Evolutionary conservation across 1,140 invertebrate species (phyloP).

Genomic region (Colletes gigas): DNA sequence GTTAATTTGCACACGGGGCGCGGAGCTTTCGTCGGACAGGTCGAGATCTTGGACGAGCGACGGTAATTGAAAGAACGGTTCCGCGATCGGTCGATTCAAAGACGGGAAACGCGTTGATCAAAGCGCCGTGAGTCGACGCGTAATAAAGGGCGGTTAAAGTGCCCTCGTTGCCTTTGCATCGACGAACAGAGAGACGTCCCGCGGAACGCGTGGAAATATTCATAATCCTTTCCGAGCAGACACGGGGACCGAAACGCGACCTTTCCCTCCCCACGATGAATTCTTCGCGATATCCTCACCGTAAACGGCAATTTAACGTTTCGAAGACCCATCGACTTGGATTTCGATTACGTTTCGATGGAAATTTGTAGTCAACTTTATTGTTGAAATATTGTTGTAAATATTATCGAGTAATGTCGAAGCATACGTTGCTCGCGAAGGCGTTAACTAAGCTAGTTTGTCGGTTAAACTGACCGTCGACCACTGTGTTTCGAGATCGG

Average conservation of each 20-base stretch:
- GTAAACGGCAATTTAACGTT: too few species aligned
- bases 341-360: too few species aligned
- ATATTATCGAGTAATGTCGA: too few species aligned
- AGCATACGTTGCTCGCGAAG: not conserved
- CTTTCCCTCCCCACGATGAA: not conserved
- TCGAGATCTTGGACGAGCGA: not conserved
- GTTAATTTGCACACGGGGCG: not conserved
- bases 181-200: not conserved
- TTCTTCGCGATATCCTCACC: too few species aligned
- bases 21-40: not conserved
- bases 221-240: slow-evolving; percentile 7
- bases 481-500: too few species aligned
- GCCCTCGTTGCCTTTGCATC: not conserved
- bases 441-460: too few species aligned
- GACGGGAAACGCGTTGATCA: not conserved
- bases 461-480: too few species aligned
- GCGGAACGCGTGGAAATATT: not conserved
- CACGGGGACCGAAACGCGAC: not conserved
- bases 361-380: too few species aligned
- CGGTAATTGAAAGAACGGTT: not conserved
- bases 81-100: not conserved
- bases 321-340: too few species aligned
- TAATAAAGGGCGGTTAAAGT: slow-evolving; percentile 15
- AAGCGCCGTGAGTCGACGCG: not conserved
- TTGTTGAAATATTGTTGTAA: too few species aligned